A percentile compares a stretch with the other conserved stretches of the same genome.
These are phyloP conservation scores for Gallinago nigripennis DNA, from an alignment of 2,797 vertebrate genomes.

Conservation along the genomic window DNA sequence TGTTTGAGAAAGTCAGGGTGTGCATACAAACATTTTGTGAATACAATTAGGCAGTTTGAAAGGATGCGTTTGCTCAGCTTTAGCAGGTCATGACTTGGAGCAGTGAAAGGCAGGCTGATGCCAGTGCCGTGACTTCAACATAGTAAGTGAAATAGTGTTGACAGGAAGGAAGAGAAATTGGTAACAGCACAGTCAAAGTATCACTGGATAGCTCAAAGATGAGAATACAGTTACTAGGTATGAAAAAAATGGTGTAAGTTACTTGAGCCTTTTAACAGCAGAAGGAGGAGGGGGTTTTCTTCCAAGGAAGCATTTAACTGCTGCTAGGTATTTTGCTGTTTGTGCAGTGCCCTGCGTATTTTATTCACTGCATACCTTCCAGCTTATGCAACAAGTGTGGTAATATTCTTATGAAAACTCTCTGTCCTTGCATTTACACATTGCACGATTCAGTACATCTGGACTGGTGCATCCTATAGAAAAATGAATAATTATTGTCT, in stretches of 20 bases:
- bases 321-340: not conserved
- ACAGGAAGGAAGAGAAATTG: not conserved
- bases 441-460: rapidly evolving
- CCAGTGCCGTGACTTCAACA: not conserved
- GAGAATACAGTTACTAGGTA: not conserved
- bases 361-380: not conserved
- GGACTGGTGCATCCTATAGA: not conserved
- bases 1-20: not conserved
- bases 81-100: not conserved
- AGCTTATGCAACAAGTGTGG: not conserved
- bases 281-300: not conserved
- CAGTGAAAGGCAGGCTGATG: not conserved
- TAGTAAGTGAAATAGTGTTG: not conserved
- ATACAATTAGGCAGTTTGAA: not conserved
- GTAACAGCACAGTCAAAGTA: not conserved
- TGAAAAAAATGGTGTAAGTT: not conserved
- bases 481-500: not conserved
- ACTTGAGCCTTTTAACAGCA: not conserved
- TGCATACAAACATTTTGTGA: not conserved
- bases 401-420: not conserved
- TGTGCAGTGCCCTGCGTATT: not conserved
- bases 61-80: not conserved
- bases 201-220: not conserved
- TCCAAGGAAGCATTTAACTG: not conserved
- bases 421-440: not conserved